Evolutionary conservation across 2,113 vertebrate species (phyloP).

Genomic region (Sander lucioperca): DNA sequence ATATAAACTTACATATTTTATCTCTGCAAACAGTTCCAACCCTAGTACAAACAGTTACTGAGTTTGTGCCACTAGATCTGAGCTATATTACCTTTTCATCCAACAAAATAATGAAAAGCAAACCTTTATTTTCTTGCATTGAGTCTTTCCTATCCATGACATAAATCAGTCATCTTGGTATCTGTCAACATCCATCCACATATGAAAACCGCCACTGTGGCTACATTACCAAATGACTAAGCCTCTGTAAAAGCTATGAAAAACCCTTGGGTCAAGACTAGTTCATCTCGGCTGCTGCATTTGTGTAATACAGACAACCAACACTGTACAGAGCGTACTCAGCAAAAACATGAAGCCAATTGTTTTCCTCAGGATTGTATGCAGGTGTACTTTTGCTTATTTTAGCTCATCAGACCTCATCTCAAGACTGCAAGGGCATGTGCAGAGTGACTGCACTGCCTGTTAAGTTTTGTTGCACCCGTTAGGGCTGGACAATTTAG

Average conservation of each 20-base stretch:
- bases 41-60: no score
- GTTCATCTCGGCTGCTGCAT: conserved; percentile 33
- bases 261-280: conserved; percentile 39
- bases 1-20: no score
- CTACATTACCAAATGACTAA: conserved; percentile 53
- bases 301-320: background rate
- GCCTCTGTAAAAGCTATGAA: conserved; percentile 48
- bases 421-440: background rate
- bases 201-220: conserved; percentile 41
- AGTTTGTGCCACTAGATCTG: no score
- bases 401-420: background rate
- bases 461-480: background rate
- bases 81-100: no score
- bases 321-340: background rate
- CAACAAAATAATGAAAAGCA: no score
- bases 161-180: conserved; percentile 48
- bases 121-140: no score
- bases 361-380: background rate
- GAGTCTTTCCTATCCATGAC: conserved; percentile 35
- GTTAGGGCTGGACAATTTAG: background rate
- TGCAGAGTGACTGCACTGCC: background rate
- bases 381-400: background rate
- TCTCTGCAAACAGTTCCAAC: no score
- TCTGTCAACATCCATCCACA: conserved; percentile 56
- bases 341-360: background rate